phyloP scores from a whole-genome alignment of 2,797 vertebrate species.

The Schizopygopsis malacanthus region DNA sequence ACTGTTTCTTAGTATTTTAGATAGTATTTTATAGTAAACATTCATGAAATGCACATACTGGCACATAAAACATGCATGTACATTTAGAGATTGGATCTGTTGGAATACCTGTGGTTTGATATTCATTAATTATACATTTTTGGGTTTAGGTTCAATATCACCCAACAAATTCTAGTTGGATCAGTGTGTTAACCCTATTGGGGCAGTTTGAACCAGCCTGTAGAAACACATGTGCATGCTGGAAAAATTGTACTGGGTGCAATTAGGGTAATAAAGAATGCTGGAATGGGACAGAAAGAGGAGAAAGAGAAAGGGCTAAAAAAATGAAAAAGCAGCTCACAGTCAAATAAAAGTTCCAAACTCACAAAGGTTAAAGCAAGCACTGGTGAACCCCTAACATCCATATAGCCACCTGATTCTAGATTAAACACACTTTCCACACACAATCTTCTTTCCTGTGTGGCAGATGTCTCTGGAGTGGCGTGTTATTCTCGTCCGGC shows the following conservation, averaged over 20 bases:
- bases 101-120: neutral
- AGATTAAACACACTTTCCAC: constrained; percentile 40
- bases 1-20: neutral
- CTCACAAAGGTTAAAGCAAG: neutral
- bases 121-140: neutral
- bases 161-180: neutral
- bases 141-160: neutral
- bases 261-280: constrained; percentile 58
- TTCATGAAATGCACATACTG: neutral
- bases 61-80: neutral
- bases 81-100: too few relatives aligned
- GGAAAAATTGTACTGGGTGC: constrained; percentile 59
- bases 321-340: neutral
- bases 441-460: constrained; percentile 45
- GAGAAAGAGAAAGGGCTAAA: neutral
- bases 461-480: constrained; percentile 51
- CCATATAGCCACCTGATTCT: neutral
- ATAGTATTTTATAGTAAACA: too few relatives aligned
- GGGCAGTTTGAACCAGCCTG: constrained; percentile 39
- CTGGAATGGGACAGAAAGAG: neutral
- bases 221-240: constrained; percentile 57
- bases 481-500: constrained; percentile 81
- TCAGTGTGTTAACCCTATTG: neutral
- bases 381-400: constrained; percentile 8
- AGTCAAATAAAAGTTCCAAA: neutral